Percentiles rank a stretch among this genome's conserved stretches.
Conservation (phyloP, 2,888 invertebrate genomes). For the Rhodophaea formosa region DNA sequence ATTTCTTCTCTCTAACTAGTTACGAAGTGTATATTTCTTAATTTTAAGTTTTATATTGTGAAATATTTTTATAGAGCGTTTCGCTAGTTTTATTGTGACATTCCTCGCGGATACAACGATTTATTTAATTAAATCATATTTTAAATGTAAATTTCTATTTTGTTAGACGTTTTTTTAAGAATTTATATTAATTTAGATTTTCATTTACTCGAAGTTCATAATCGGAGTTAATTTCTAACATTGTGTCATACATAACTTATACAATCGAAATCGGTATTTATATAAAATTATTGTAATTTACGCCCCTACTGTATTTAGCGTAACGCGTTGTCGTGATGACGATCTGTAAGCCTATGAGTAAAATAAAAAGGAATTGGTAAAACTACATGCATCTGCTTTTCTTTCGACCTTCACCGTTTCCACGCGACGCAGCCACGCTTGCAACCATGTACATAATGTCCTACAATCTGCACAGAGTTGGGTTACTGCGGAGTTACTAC, state of each 20-base stretch:
- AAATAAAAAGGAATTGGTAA: slow-evolving; percentile 75
- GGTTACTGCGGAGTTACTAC: neutral
- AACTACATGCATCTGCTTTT: slow-evolving; percentile 43
- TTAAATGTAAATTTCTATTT: slow-evolving; percentile 74
- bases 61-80: slow-evolving; percentile 17
- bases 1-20: slow-evolving; percentile 22
- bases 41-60: slow-evolving; percentile 14
- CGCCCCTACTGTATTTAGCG: slow-evolving; percentile 46
- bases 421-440: slow-evolving; percentile 1
- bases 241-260: slow-evolving; percentile 30
- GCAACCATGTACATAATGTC: neutral
- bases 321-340: slow-evolving; percentile 56
- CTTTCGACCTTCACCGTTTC: slow-evolving; percentile 26
- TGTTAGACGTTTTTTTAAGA: slow-evolving; percentile 61
- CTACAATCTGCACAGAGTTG: neutral
- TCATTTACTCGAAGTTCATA: slow-evolving; percentile 39
- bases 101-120: slow-evolving; percentile 72
- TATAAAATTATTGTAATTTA: slow-evolving; percentile 25
- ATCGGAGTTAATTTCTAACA: slow-evolving; percentile 21
- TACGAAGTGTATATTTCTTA: slow-evolving; percentile 27
- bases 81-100: slow-evolving; percentile 46
- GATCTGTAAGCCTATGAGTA: slow-evolving; percentile 66
- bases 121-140: slow-evolving; percentile 57
- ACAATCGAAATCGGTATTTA: slow-evolving; percentile 31
- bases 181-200: slow-evolving; percentile 33